A percentile compares a stretch with the other conserved stretches of the same genome.
phyloP scores from a whole-genome alignment of 2,888 invertebrate species.

The Acronicta alni region DNA sequence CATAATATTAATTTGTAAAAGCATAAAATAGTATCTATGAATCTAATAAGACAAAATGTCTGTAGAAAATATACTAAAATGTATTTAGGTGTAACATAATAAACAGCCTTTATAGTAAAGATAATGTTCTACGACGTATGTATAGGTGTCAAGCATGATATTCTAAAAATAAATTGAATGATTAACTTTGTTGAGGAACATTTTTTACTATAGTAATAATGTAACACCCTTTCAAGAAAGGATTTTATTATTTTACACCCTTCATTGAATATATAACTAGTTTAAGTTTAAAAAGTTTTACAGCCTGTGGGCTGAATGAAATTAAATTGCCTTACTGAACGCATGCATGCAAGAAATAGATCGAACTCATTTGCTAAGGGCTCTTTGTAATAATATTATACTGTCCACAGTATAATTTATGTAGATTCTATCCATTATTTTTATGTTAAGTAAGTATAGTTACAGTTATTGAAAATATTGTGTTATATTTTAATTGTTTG shows the following conservation, averaged over 20 bases:
- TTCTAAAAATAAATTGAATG: too few relatives aligned
- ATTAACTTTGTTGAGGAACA: too few relatives aligned
- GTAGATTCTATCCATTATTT: constrained; percentile 66
- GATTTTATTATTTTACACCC: background rate
- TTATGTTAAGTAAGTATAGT: constrained; percentile 72
- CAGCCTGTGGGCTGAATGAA: constrained; percentile 58
- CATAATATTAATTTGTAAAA: constrained; percentile 17
- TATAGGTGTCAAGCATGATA: too few relatives aligned
- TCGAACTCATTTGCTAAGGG: constrained; percentile 26
- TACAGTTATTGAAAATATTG: constrained; percentile 72
- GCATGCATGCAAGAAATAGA: constrained; percentile 25
- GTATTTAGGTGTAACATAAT: constrained; percentile 36
- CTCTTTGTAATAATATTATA: constrained; percentile 31
- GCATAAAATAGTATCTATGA: constrained; percentile 60
- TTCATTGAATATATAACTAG: constrained; percentile 66
- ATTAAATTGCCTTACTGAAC: constrained; percentile 15
- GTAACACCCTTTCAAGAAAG: background rate
- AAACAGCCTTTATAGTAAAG: background rate
- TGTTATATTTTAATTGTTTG: constrained; percentile 72
- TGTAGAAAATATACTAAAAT: constrained; percentile 79
- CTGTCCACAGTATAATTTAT: constrained; percentile 59
- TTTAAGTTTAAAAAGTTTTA: constrained; percentile 67
- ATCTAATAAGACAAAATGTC: constrained; percentile 61
- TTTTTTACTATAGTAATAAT: background rate
- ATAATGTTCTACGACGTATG: too few relatives aligned